Evolutionary conservation across 2,113 vertebrate genomes (phyloP), one percentile per base, ranked within the genome.

Genomic region (Morone saxatilis): DNA sequence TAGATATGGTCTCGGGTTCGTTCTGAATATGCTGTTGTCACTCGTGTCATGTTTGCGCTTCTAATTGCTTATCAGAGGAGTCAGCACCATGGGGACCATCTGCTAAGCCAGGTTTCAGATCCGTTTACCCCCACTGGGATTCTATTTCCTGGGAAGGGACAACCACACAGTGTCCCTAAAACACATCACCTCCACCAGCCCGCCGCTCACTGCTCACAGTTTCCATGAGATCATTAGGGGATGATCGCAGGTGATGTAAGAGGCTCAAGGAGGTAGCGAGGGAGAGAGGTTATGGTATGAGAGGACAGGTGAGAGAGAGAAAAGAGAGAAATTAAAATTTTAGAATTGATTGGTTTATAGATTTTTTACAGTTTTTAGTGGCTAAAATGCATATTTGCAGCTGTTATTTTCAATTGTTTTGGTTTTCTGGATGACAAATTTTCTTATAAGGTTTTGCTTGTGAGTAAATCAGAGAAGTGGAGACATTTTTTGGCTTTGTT

Each of bases 21-120:
- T 75, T 36, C 19, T 50, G 72, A 89, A 86, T 84, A 77, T 74
- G 74, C 87, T 86, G 84, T 90, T 86, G 87, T 86, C 92, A 81
- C 83, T 83, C 71, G 87, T 90, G 90, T 90, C 84, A 83, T 90
- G 91, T 94, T 91, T 92, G 83, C 65, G 36, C 78, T 72, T 83
- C 86, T 90, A 91, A 94, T 92, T 92, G 91, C 87, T 89, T 69
- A 90, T 93, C 88, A 76, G 88, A 81, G 82, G 86, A 93, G 88
- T 93, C 90, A 80, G 91, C 89, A 87, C 87, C 74, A 79, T 83
- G 67, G 84, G 83, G 84, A 92, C 88, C 92, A 90, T 94, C 88
- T 94, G 94, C 83, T 93, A 86, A 89, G 92, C 77, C 83, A 83
- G 76, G 80, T 83, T 88, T 92, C 80, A 92, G 91, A 94, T 95